Percentiles rank a stretch among this genome's conserved stretches.
Conservation (phyloP, 2,113 vertebrate genomes). For the Pelecanus crispus region DNA sequence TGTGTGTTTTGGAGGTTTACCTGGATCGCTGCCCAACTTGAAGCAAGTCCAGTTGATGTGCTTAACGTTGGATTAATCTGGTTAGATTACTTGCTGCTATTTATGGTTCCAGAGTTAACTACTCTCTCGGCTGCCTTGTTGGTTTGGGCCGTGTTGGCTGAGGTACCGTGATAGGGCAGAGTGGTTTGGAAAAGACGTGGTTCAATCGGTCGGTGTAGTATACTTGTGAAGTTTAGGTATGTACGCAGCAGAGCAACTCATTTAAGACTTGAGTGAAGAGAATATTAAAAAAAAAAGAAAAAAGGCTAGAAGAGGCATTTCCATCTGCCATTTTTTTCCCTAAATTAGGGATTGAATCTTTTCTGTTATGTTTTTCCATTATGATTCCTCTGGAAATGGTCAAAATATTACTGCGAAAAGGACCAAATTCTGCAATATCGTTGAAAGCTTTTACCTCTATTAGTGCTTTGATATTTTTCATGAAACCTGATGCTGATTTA, state of each 20-base stretch:
- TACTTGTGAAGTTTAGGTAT: not conserved
- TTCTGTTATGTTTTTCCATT: not conserved
- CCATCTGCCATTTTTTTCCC: not conserved
- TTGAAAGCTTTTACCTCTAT: not conserved
- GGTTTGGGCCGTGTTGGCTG: not conserved
- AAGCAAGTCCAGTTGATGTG: not conserved
- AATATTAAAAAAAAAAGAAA: not conserved
- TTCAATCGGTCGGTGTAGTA: not conserved
- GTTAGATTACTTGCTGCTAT: slow-evolving; percentile 27
- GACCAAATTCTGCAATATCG: not conserved
- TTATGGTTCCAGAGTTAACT: not conserved
- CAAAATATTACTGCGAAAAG: not conserved
- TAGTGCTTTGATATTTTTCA: not conserved
- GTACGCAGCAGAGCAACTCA: not conserved
- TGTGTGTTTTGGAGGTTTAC: not conserved
- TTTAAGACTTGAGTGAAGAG: not conserved
- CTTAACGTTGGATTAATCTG: slow-evolving; percentile 1
- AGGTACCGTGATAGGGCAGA: not conserved
- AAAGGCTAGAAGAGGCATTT: not conserved
- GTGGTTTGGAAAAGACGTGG: not conserved
- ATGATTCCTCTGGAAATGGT: not conserved
- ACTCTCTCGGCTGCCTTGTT: not conserved
- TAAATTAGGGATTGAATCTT: not conserved
- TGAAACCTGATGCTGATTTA: not conserved
- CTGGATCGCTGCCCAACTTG: not conserved